Conservation (phyloP, 2,888 invertebrate species). For the Andrena fulva region DNA sequence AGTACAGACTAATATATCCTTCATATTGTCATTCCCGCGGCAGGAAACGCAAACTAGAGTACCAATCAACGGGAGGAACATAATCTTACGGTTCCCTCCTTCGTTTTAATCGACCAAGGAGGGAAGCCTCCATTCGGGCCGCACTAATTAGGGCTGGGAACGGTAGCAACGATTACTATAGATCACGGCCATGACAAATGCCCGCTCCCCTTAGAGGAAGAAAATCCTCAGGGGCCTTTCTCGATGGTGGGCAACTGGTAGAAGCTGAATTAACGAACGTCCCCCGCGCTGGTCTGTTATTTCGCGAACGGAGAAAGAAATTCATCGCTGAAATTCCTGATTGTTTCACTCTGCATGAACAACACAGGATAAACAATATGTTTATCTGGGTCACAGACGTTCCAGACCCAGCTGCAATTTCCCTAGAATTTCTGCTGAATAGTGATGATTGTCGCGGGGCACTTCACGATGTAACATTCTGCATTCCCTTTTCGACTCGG, state of each 20-base stretch:
- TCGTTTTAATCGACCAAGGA: constrained; percentile 13
- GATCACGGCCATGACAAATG: constrained; percentile 13
- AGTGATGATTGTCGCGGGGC: background rate
- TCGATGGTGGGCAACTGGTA: constrained; percentile 7
- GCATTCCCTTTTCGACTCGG: background rate
- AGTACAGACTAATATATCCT: background rate
- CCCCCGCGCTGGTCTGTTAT: background rate
- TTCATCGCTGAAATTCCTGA: constrained; percentile 1
- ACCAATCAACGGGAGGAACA: background rate
- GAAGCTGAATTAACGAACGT: constrained; percentile 36
- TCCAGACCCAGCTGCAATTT: background rate
- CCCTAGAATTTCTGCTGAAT: constrained; percentile 6
- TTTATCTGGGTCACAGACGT: constrained; percentile 8
- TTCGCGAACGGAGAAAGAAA: constrained; percentile 17
- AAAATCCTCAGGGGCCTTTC: background rate
- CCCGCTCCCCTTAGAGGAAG: background rate
- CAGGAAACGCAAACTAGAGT: background rate
- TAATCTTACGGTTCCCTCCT: background rate
- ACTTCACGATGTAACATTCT: background rate
- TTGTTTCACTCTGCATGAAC: constrained; percentile 1
- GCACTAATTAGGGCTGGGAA: constrained; percentile 14
- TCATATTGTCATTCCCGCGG: background rate
- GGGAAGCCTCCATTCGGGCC: constrained; percentile 11
- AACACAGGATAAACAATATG: constrained; percentile 21
- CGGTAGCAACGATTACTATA: constrained; percentile 3